These are phyloP conservation scores for Apotomis turbidana DNA, from an alignment of 2,888 invertebrate genomes.

Conservation along the genomic window DNA sequence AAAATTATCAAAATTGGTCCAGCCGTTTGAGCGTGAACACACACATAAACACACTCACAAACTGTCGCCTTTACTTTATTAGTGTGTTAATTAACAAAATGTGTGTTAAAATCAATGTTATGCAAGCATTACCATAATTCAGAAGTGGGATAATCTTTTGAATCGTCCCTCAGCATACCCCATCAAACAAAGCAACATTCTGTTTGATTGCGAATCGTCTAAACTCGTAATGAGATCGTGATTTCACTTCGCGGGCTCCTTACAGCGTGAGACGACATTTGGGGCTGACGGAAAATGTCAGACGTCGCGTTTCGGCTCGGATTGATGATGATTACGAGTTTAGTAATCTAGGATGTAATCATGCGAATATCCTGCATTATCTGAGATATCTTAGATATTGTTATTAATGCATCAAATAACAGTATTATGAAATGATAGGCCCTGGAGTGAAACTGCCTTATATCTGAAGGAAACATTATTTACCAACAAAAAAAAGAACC, in stretches of 20 bases:
- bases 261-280: slow-evolving; percentile 40
- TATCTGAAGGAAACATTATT: too few relatives aligned
- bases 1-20: too few relatives aligned
- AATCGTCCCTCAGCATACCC: slow-evolving; percentile 46
- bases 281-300: slow-evolving; percentile 35
- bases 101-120: too few relatives aligned
- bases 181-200: slow-evolving; percentile 46
- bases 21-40: too few relatives aligned
- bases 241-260: slow-evolving; percentile 51
- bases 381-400: background rate
- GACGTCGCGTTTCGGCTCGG: slow-evolving; percentile 28
- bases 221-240: slow-evolving; percentile 64
- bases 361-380: slow-evolving; percentile 6
- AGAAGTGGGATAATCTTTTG: too few relatives aligned
- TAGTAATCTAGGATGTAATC: slow-evolving; percentile 35
- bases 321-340: slow-evolving; percentile 26
- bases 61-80: too few relatives aligned
- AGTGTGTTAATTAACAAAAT: too few relatives aligned
- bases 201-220: slow-evolving; percentile 56
- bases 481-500: too few relatives aligned
- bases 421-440: background rate
- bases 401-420: background rate
- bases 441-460: too few relatives aligned
- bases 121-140: too few relatives aligned
- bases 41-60: too few relatives aligned